Conservation (phyloP, 2,113 vertebrate genomes). For the Catharus fuscescens region DNA sequence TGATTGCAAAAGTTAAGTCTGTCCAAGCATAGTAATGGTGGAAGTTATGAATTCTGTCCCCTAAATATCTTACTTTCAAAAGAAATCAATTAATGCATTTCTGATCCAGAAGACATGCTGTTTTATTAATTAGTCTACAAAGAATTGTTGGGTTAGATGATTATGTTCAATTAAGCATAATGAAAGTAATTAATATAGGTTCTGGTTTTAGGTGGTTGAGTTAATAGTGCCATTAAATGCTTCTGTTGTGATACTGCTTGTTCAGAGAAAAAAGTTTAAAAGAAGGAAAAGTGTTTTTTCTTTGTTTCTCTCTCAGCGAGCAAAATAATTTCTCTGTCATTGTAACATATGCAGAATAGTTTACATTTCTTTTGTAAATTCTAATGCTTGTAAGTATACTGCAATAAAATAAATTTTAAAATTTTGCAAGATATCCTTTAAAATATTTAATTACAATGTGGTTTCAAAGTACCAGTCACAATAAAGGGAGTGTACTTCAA, state of each 20-base stretch:
- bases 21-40: background rate
- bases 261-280: slow-evolving; percentile 25
- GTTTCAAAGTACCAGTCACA: background rate
- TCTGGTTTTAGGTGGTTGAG: slow-evolving; percentile 67
- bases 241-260: slow-evolving; percentile 34
- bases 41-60: background rate
- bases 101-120: slow-evolving; percentile 62
- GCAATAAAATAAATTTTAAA: background rate
- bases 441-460: slow-evolving; percentile 8
- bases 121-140: slow-evolving; percentile 75
- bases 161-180: slow-evolving; percentile 74
- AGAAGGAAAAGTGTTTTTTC: background rate
- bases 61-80: background rate
- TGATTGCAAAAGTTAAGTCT: background rate
- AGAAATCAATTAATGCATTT: slow-evolving; percentile 20
- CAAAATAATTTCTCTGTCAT: background rate
- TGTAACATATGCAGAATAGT: background rate
- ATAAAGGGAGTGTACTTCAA: background rate
- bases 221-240: slow-evolving; percentile 68
- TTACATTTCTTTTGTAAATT: background rate
- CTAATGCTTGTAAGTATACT: background rate
- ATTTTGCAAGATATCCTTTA: background rate
- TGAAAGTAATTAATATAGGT: slow-evolving; percentile 73
- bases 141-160: slow-evolving; percentile 70
- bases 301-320: background rate